Evolutionary conservation across 1,140 invertebrate genomes (phyloP), one percentile per base, ranked within the genome.

Genomic region (Glomeris maerens): DNA sequence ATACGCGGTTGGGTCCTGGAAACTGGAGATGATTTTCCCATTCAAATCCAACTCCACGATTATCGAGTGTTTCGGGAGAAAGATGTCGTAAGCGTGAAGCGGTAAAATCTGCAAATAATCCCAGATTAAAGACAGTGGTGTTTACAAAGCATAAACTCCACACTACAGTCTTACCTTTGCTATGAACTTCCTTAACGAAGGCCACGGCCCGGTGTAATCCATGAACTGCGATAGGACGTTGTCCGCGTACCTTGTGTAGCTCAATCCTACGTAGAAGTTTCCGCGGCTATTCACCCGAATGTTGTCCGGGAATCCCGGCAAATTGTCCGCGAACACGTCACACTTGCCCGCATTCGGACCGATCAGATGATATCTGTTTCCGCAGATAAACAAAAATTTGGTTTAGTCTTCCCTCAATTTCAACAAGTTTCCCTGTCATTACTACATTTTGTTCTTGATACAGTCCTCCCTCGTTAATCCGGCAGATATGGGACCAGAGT

Each of bases 221-320:
- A 65, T 23, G 2, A 65, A 36, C 17, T 52, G 53, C 7, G 31
- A 41, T 5, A 48, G 58, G 27, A 58, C 57, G 20, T 58, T 54
- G 23, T 47, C 62, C 38, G 55, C 55, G 36, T 59, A 52, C 21
- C 71, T 63, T 7, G 66, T 62, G 0, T 60, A 29, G 13, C 79
- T 66, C 10, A 87, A 59, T 2, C 72, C 70, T 0, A 84, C 69
- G 50, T 83, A 72, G 56, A 83, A 76, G 4, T 80, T 81, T 26
- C 78, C 79, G 21, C 74, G 64, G 21, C 71, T 74, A 60, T 80
- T 79, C 0, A 66, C 65, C 36, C 80, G 72, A 27, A 89, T 63
- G 63, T 87, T 89, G 64, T 92, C 86, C n/a, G 83, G 82, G 5
- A 73, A 50, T 58, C 86, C 86, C 42, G 86, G 84, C 50, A 92